Evolutionary conservation across 1,140 invertebrate species (phyloP), one percentile per base, ranked within the genome.

Genomic region (Aphidius ervi): DNA sequence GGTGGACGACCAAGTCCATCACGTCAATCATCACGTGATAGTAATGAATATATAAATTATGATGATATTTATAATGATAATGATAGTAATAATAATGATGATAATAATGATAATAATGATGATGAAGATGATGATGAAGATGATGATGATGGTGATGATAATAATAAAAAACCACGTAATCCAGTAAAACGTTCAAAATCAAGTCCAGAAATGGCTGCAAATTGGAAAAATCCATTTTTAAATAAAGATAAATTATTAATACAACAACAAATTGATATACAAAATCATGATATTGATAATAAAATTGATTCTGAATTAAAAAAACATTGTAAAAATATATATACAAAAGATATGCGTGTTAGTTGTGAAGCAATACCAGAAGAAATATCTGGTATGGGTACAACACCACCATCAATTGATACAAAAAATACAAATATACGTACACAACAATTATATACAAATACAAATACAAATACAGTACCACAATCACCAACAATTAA

Each of bases 311-410:
- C 74, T 61, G 75, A 84, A 71, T 70, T 82, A 53, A 80, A 84
- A 68, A 88, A 89, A 70, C 80, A 85, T 70, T 69, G 77, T 59
- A 84, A 87, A 73, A 88, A 86, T 71, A 78, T 76, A 41, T 84
- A 82, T 70, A 73, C 82, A 9, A 88, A 87, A 76, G 87, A 89
- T 74, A 87, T 87, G 83, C 84, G 79, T 70, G 89, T 91, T 5
- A 92, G 90, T 71, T 94, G 89, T 75, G 92, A 93, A 81, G 90
- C 91, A 46, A 94, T 94, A 66, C 92, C 92, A 6, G 92, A 94
- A 80, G 92, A 94, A 83, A 91, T 91, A 70, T 85, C 82, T 46
- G 86, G 83, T 31, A 77, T 82, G 74, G 82, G 83, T 61, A 82
- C 82, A 31, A 86, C 84, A 39, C 85, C 85, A 47, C 84, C 84